phyloP scores from a whole-genome alignment of 2,113 vertebrate species.

The Chascanopsetta lugubris region DNA sequence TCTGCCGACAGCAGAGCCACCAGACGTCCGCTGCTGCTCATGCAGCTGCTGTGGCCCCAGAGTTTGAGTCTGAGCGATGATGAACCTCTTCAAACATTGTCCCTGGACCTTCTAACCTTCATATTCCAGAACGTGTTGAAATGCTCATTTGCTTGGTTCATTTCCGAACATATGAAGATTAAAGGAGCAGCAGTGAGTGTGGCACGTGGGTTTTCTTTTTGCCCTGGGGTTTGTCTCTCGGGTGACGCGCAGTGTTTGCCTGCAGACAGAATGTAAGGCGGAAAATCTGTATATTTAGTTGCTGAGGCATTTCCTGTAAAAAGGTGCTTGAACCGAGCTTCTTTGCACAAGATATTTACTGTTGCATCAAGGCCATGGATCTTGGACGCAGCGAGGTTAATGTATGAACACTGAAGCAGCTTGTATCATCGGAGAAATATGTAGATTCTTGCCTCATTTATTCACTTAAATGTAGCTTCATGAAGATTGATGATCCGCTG shows the following conservation, averaged over 20 bases:
- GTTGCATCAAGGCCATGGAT: no score
- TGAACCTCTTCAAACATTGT: no score
- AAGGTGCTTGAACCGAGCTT: neutral
- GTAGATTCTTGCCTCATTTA: no score
- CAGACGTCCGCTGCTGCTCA: no score
- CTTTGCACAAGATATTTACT: neutral
- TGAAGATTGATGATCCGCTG: neutral
- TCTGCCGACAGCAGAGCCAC: no score
- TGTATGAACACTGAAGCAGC: no score
- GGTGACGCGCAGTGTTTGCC: neutral
- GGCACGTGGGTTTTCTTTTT: neutral
- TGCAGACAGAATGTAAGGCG: neutral
- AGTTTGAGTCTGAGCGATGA: no score
- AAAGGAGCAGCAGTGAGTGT: neutral
- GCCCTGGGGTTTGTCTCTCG: neutral
- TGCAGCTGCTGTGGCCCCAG: no score
- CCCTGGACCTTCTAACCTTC: neutral
- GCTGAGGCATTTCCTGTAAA: neutral
- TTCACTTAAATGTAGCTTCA: no score
- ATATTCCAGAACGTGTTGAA: neutral
- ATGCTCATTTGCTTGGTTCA: neutral
- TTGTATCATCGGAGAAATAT: no score
- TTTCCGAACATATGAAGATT: slow-evolving; percentile 5
- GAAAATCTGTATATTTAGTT: neutral
- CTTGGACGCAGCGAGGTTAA: no score